Evolutionary conservation across 1,140 invertebrate species (phyloP), one percentile per base, ranked within the genome.

Genomic region (Papilio helenus): DNA sequence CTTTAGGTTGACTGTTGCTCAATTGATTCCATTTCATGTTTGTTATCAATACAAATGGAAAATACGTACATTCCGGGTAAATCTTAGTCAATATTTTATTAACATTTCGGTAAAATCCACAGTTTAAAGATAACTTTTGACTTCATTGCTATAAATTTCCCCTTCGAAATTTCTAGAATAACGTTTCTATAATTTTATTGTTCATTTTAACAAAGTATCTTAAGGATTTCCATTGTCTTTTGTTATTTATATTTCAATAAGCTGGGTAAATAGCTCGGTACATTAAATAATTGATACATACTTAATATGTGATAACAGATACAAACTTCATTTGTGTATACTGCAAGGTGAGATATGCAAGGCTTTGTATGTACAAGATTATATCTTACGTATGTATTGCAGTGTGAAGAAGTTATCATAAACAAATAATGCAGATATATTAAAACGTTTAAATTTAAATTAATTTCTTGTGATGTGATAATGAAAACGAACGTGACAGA

Each of bases 341-440:
- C 61, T 68, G 61, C 61, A 68, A 68, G 14, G 4, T 23, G 5
- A 68, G 26, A 29, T 34, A 29, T 68, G 26, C 61, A 68, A 68
- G 26, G 61, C 61, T 68, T 68, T 68, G 61, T 68, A 55, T 20
- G 8, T 20, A n/a, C 20, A 29, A 68, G 23, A 68, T 34, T 65
- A 65, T 29, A 26, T 68, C 26, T 34, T 29, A 68, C 61, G 61
- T 68, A 29, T 68, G 9, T 18, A 34, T 16, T 68, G 61, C 61
- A 68, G 61, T 68, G 14, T 68, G 29, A 34, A 68, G 12, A 68
- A 68, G 12, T 68, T 68, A 68, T 68, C 26, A 68, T 16, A 68
- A 16, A 68, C 14, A 68, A 68, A 68, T 68, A 68, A 68, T 68
- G 61, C 61, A 68, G 61, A 68, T 68, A 68, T 58, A 23, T 58